Conservation (phyloP, 2,113 vertebrate genomes). For the Sylvia atricapilla region DNA sequence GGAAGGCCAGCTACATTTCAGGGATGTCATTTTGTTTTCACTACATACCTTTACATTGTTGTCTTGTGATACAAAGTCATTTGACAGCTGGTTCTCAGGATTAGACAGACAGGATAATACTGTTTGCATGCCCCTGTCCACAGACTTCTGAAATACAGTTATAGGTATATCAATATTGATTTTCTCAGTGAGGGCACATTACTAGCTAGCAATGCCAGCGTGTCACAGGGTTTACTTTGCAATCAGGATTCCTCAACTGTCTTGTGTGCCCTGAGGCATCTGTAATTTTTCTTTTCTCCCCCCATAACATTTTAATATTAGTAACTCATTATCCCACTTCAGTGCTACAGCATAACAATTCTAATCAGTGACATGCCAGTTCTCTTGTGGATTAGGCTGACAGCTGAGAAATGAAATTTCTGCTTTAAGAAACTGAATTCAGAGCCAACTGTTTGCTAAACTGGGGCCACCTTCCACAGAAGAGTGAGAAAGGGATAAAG, state of each 20-base stretch:
- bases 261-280: not conserved
- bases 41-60: slow-evolving; percentile 73
- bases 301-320: not conserved
- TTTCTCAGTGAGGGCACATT: not conserved
- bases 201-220: not conserved
- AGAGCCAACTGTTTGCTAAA: not conserved
- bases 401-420: not conserved
- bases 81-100: slow-evolving; percentile 72
- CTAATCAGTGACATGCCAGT: not conserved
- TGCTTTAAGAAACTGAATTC: not conserved
- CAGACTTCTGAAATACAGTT: slow-evolving; percentile 77
- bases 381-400: not conserved
- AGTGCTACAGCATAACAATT: not conserved
- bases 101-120: slow-evolving; percentile 75
- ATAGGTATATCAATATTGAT: not conserved
- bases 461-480: not conserved
- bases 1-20: not conserved
- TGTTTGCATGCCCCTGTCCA: slow-evolving; percentile 80
- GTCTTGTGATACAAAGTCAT: slow-evolving; percentile 70
- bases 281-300: not conserved
- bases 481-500: not conserved
- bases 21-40: not conserved
- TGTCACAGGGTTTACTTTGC: not conserved
- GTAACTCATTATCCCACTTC: not conserved
- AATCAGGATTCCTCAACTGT: not conserved